Conservation (phyloP, 1,140 invertebrate species). For the Caenorhabditis brenneri region DNA sequence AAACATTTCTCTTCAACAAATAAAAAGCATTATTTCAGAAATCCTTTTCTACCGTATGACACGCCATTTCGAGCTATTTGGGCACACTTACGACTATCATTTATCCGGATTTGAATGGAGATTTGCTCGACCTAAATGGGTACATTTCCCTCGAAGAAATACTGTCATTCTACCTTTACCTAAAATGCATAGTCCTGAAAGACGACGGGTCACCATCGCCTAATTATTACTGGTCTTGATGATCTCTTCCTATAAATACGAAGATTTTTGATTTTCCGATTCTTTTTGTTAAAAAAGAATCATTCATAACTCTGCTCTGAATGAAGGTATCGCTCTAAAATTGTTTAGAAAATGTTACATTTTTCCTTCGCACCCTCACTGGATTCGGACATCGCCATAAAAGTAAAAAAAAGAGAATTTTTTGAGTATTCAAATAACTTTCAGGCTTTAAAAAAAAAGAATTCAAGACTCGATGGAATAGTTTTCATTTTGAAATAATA, state of each 20-base stretch:
- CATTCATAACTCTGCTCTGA: too few species aligned
- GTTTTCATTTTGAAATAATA: conserved; percentile 33
- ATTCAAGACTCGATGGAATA: background rate
- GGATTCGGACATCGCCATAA: too few species aligned
- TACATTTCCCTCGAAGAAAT: conserved; percentile 12
- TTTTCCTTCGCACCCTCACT: too few species aligned
- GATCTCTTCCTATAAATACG: too few species aligned
- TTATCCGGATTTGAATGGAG: conserved; percentile 25
- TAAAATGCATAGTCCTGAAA: conserved; percentile 4
- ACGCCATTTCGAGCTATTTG: background rate
- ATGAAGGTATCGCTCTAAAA: too few species aligned
- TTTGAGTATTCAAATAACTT: too few species aligned
- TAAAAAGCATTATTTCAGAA: conserved; percentile 24
- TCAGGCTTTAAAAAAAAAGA: background rate
- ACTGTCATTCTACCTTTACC: conserved; percentile 30
- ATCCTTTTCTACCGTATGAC: background rate
- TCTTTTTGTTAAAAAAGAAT: too few species aligned
- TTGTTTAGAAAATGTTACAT: too few species aligned
- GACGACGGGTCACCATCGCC: conserved; percentile 7
- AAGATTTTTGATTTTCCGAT: too few species aligned
- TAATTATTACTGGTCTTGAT: too few species aligned
- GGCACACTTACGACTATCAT: background rate
- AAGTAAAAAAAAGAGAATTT: too few species aligned
- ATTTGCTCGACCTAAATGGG: conserved; percentile 22
- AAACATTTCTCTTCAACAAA: background rate